Base-by-base conservation (phyloP, 2,797 vertebrate genomes). In the Myotis vivesi region DNA sequence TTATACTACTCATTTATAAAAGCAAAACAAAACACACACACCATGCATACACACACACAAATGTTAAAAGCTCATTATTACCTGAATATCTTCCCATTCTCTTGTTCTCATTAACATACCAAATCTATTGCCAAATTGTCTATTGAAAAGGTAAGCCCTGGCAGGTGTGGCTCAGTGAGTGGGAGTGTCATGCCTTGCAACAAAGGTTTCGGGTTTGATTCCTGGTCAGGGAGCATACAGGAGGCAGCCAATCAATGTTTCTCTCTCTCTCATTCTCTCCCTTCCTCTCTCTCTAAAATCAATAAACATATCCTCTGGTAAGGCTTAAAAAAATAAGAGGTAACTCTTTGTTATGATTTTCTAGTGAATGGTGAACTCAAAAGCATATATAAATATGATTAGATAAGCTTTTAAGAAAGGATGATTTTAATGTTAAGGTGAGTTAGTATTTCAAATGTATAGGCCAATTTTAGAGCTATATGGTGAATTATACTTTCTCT, bases 401-500 rank as follows among this genome's bases (percentile, higher is more conserved):
- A 87, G 55, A 28, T 84, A 82, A 59, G 8, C 15, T 19, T 83
- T 84, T 87, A 94, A 91, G 41, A 17, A 66, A 79, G 33, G 46
- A n/a, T 82, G 76, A 68, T 75, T 89, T 96, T 72, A 85, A 86
- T 89, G 94, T 91, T 77, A 69, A 91, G 72, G 9, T 38, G 23
- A 83, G 17, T 87, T 28, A 89, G 13, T 41, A 80, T 94, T 95
- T 97, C 86, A 83, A 68, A 93, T 28, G 6, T 73, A 75, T 57
- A 16, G 51, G 13, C 6, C 68, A 80, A 62, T 92, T 93, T 89
- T 66, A 11, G 85, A 95, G 33, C 19, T 82, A 25, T 77, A 46
- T 51, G 44, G 30, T 84, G 53, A 93, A 72, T 92, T 97, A 72
- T 44, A 81, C 90, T 94, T 96, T 94, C 44, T 75, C 19, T 71